phyloP scores from a whole-genome alignment of 2,888 invertebrate species.

The Meta bourneti region DNA sequence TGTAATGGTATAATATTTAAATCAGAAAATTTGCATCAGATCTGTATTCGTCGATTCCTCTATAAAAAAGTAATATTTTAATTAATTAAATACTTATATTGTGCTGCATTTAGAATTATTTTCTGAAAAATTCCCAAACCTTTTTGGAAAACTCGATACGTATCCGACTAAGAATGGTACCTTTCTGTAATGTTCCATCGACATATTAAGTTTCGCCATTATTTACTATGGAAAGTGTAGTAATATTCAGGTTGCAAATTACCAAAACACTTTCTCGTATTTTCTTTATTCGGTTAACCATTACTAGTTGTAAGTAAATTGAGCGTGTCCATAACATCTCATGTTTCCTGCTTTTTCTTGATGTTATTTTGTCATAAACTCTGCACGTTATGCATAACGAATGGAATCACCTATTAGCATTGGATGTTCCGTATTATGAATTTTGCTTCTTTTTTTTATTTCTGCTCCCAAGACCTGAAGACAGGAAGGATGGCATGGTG shows the following conservation, averaged over 20 bases:
- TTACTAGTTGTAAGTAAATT: not conserved
- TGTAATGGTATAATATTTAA: no score
- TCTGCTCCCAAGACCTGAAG: not conserved
- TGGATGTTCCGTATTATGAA: slow-evolving; percentile 1
- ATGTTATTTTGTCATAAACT: not conserved
- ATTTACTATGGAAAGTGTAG: not conserved
- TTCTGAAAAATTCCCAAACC: no score
- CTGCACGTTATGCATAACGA: not conserved
- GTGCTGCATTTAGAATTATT: no score
- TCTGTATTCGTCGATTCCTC: no score
- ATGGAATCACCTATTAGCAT: slow-evolving; percentile 6
- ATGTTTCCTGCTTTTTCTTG: slow-evolving; percentile 13
- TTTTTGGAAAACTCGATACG: not conserved
- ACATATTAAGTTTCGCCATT: not conserved
- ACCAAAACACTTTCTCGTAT: not conserved
- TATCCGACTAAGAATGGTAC: not conserved
- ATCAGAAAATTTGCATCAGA: no score
- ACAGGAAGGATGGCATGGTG: slow-evolving; percentile 19
- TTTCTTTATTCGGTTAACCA: not conserved
- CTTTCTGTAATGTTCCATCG: not conserved
- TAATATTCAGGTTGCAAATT: not conserved
- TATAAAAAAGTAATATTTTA: no score
- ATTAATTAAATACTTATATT: no score
- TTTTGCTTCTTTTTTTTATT: slow-evolving; percentile 8
- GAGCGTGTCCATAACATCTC: not conserved